A percentile compares a stretch with the other conserved stretches of the same genome.
Conservation (phyloP, 2,888 invertebrate genomes). For the Drosophila villosipedis region DNA sequence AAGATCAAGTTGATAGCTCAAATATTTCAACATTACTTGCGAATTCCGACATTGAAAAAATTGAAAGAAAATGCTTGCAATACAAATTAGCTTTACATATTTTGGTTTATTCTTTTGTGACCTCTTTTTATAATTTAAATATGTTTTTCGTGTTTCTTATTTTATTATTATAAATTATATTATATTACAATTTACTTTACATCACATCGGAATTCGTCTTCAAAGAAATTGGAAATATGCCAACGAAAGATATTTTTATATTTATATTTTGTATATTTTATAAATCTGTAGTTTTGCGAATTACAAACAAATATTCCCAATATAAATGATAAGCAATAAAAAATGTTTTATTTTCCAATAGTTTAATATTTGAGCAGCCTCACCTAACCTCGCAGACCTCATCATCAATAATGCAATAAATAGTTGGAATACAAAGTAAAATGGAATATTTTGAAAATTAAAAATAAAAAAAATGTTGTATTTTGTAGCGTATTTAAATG, state of each 20-base stretch:
- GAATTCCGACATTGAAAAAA: neutral
- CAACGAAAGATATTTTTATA: neutral
- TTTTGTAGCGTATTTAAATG: conserved; percentile 20
- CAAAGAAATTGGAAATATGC: neutral
- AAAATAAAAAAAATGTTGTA: accelerated
- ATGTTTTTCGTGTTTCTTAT: neutral
- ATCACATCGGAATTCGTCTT: neutral
- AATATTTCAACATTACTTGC: neutral
- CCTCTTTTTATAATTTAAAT: neutral
- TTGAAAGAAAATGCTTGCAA: neutral
- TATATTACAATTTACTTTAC: neutral
- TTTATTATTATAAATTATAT: neutral
- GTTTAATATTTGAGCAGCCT: neutral
- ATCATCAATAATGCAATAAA: neutral
- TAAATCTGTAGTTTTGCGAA: neutral
- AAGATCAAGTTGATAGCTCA: neutral
- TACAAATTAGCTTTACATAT: neutral
- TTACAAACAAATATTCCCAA: neutral
- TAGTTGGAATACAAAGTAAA: neutral
- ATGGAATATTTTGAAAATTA: neutral
- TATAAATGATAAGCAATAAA: neutral
- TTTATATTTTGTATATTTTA: neutral
- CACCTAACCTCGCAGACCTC: accelerated
- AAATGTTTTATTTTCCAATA: neutral
- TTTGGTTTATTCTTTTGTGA: neutral